Percentiles rank a stretch among this genome's conserved stretches.
Evolutionary conservation across 2,113 vertebrate genomes (phyloP).

Genomic region (Gopherus flavomarginatus): DNA sequence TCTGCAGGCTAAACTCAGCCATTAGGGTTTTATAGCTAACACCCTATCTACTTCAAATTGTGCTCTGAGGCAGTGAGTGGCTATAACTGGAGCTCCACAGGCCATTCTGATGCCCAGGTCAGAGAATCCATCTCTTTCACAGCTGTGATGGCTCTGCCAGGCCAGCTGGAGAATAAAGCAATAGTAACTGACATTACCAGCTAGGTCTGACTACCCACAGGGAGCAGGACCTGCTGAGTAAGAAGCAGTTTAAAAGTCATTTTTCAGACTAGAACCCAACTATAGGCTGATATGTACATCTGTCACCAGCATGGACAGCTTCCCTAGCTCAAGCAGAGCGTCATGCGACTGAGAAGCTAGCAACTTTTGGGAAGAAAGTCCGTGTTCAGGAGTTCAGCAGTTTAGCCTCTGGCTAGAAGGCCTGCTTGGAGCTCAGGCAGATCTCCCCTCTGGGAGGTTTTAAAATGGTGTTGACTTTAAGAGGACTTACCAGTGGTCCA

Average conservation of each 20-base stretch:
- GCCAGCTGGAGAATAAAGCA: accelerated
- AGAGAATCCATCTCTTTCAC: background rate
- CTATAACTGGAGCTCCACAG: background rate
- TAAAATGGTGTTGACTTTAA: background rate
- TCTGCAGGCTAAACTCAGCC: background rate
- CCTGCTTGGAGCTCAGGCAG: background rate
- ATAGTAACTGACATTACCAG: background rate
- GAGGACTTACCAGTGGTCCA: background rate
- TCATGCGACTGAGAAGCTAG: background rate
- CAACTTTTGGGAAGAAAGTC: background rate
- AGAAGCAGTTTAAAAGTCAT: background rate
- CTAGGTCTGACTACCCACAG: background rate
- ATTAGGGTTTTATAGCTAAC: background rate
- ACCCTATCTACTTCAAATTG: background rate
- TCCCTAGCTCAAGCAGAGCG: background rate
- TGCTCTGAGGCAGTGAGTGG: background rate
- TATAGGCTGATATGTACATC: background rate
- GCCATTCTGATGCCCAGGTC: background rate
- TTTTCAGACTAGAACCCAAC: background rate
- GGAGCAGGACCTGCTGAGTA: background rate
- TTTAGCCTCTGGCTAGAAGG: background rate
- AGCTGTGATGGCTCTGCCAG: background rate
- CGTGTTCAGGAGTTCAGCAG: background rate
- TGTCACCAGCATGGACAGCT: background rate
- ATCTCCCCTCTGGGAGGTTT: background rate